phyloP scores from a whole-genome alignment of 1,140 invertebrate genomes.

The Zaprionus taronus region DNA sequence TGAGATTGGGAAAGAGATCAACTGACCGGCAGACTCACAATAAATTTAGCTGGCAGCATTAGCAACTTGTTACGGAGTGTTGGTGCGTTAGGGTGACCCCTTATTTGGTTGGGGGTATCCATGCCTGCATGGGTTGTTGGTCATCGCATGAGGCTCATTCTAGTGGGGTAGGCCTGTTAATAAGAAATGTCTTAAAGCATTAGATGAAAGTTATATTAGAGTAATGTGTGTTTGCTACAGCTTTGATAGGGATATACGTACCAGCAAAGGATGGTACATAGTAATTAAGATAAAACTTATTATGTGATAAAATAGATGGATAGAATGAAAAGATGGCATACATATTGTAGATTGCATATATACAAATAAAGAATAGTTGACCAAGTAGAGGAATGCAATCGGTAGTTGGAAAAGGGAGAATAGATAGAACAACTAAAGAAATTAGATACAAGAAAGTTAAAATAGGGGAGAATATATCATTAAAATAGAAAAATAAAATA shows the following conservation, averaged over 20 bases:
- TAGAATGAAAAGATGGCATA: background rate
- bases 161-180: slow-evolving; percentile 2
- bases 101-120: background rate
- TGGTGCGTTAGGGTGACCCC: slow-evolving; percentile 14
- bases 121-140: background rate
- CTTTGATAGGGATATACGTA: background rate
- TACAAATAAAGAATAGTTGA: background rate
- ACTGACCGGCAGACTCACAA: slow-evolving; percentile 55
- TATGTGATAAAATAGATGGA: background rate
- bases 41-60: slow-evolving; percentile 70
- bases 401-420: too few species aligned
- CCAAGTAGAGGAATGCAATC: too few species aligned
- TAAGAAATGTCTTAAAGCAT: slow-evolving; percentile 10
- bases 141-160: background rate
- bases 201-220: background rate
- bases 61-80: slow-evolving; percentile 50
- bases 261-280: background rate
- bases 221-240: background rate
- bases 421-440: too few species aligned
- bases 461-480: too few species aligned
- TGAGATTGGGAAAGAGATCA: background rate
- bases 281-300: background rate
- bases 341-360: too few species aligned
- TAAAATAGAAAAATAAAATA: too few species aligned
- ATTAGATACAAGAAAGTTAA: too few species aligned